These are phyloP conservation scores for Halichoeres trimaculatus DNA, from an alignment of 2,113 vertebrate genomes.

Conservation along the genomic window DNA sequence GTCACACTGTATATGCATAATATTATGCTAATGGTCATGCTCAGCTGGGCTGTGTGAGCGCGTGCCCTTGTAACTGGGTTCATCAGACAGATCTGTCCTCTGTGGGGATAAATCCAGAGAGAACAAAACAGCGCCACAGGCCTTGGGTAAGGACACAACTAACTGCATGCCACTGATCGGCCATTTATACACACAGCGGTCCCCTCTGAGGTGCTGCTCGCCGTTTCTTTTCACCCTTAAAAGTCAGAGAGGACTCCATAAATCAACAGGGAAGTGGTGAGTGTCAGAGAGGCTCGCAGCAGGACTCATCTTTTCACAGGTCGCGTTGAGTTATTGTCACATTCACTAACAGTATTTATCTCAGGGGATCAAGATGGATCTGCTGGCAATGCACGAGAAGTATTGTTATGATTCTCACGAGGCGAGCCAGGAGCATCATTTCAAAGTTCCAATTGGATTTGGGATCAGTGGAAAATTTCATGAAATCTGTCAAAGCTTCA, in stretches of 20 bases:
- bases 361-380: slow-evolving; percentile 55
- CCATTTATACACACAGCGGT: slow-evolving; percentile 29
- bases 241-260: slow-evolving; percentile 42
- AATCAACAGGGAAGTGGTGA: slow-evolving; percentile 59
- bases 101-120: slow-evolving; percentile 40
- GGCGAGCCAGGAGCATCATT: not conserved
- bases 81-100: slow-evolving; percentile 37
- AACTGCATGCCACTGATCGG: slow-evolving; percentile 31
- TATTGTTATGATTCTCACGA: slow-evolving; percentile 30
- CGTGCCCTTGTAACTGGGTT: slow-evolving; percentile 54
- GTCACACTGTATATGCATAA: slow-evolving; percentile 46
- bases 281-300: slow-evolving; percentile 42
- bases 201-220: slow-evolving; percentile 54
- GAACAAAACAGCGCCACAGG: slow-evolving; percentile 29
- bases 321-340: slow-evolving; percentile 52
- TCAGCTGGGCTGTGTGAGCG: slow-evolving; percentile 33
- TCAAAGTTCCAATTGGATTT: slow-evolving; percentile 13
- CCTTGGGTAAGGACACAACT: slow-evolving; percentile 42
- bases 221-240: slow-evolving; percentile 56
- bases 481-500: not conserved
- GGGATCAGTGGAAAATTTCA: slow-evolving; percentile 19
- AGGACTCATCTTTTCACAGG: slow-evolving; percentile 47
- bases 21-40: slow-evolving; percentile 60
- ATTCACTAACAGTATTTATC: slow-evolving; percentile 52
- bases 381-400: slow-evolving; percentile 16